Evolutionary conservation across 2,888 invertebrate genomes (phyloP).

Genomic region (Scaptomyza polygonia): DNA sequence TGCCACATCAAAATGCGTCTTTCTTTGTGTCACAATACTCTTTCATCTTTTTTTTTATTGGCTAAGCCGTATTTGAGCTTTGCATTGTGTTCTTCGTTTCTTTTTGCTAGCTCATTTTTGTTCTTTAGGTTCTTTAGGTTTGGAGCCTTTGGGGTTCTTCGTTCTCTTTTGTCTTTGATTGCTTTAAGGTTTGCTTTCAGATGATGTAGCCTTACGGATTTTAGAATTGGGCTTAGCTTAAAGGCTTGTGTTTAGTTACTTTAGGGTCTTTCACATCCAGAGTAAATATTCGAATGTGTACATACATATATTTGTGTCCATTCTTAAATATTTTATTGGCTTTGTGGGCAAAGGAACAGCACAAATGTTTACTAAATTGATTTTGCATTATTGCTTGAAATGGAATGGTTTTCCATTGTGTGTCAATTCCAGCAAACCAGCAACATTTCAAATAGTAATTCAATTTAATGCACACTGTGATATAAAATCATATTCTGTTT

Average conservation of each 20-base stretch:
- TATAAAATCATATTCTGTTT: not conserved
- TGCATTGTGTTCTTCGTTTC: slow-evolving; percentile 43
- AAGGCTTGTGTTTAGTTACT: slow-evolving; percentile 20
- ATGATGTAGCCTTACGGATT: slow-evolving; percentile 59
- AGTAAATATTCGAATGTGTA: not conserved
- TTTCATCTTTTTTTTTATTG: slow-evolving; percentile 48
- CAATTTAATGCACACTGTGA: not conserved
- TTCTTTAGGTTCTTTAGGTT: no score
- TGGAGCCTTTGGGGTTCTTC: slow-evolving; percentile 52
- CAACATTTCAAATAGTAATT: not conserved
- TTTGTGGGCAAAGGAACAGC: not conserved
- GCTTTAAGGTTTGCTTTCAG: slow-evolving; percentile 72
- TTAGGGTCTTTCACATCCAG: slow-evolving; percentile 1
- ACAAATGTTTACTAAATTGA: slow-evolving; percentile 1
- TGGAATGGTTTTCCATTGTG: no score
- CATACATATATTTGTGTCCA: not conserved
- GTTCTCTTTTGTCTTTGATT: slow-evolving; percentile 65
- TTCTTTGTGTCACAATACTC: slow-evolving; percentile 31
- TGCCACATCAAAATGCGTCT: slow-evolving; percentile 25
- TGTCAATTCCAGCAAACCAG: not conserved
- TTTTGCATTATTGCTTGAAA: slow-evolving; percentile 5
- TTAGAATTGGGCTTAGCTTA: not conserved
- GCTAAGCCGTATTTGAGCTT: slow-evolving; percentile 49
- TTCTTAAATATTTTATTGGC: not conserved
- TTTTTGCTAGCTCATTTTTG: slow-evolving; percentile 24